These are phyloP conservation scores for Notothenia coriiceps DNA, from an alignment of 2,113 vertebrate genomes.

Conservation along the genomic window DNA sequence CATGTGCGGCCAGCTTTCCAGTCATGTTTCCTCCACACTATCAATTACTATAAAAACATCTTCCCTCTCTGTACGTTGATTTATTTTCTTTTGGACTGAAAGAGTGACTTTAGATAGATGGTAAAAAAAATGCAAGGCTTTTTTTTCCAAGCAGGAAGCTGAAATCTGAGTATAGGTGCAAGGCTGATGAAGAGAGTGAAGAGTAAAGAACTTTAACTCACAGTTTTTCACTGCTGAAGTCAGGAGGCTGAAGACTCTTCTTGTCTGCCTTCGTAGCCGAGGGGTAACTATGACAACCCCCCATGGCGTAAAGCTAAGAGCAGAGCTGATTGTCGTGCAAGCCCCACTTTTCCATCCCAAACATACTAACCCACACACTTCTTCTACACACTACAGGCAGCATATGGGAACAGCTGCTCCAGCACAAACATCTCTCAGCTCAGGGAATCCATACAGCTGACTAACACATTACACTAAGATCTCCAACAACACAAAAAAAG, in stretches of 20 bases:
- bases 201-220: conserved; percentile 57
- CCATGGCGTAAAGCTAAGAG: conserved; percentile 79
- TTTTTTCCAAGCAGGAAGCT: background rate
- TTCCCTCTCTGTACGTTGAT: background rate
- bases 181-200: background rate
- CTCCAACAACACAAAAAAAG: conserved; percentile 9
- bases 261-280: conserved; percentile 70
- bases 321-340: conserved; percentile 57
- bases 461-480: conserved; percentile 29
- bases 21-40: conserved; percentile 16
- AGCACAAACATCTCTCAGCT: conserved; percentile 46
- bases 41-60: background rate
- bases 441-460: conserved; percentile 25
- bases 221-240: conserved; percentile 70
- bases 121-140: background rate
- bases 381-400: conserved; percentile 37
- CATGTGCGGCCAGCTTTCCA: conserved; percentile 54
- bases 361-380: conserved; percentile 56
- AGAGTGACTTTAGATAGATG: background rate
- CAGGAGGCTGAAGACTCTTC: conserved; percentile 59
- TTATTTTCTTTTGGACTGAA: background rate
- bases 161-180: background rate
- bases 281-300: conserved; percentile 84
- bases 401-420: conserved; percentile 39
- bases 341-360: conserved; percentile 75